Evolutionary conservation across 2,888 invertebrate species (phyloP), one percentile per base, ranked within the genome.

Genomic region (Antitype chi): DNA sequence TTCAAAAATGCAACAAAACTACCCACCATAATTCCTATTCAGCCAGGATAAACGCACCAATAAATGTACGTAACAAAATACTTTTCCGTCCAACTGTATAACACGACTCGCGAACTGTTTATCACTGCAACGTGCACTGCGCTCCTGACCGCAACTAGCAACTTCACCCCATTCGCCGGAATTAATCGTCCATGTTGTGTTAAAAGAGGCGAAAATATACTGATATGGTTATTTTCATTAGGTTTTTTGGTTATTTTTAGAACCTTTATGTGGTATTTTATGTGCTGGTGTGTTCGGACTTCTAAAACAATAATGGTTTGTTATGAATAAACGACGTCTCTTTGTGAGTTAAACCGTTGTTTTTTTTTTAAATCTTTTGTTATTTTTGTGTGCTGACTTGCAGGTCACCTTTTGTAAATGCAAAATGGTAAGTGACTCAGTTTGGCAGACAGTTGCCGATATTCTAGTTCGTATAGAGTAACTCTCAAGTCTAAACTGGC

Each of bases 121-220:
- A 90, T 90, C 91, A 87, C 89, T 80, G 87, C 86, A 82, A 84
- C 85, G 86, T 80, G 77, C 86, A 87, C 83, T 85, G 87, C 86
- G 75, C 82, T 74, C 71, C 79, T 85, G 89, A 90, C 90, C 89
- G 69, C 90, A 89, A 85, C 82, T 84, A 78, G 89, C 77, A 82
- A 89, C 86, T 89, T 89, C 85, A 78, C 82, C 82, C 90, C 82
- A 89, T 90, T 90, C 82, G 71, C 83, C 70, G 76, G 81, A 87
- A 90, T 91, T 90, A 91, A 91, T 89, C 87, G 90, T 69, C 82
- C 81, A 76, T 87, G 78, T 70, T 84, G 67, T 67, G 82, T 69
- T 78, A 82, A 88, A 85, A 88, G 73, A 83, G 78, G 78, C 70
- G 76, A 83, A 86, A 86, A 85, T 83, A 76, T 75, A 77, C 78